phyloP scores from a whole-genome alignment of 2,797 vertebrate genomes.

The Enteromius thamalakanensis region DNA sequence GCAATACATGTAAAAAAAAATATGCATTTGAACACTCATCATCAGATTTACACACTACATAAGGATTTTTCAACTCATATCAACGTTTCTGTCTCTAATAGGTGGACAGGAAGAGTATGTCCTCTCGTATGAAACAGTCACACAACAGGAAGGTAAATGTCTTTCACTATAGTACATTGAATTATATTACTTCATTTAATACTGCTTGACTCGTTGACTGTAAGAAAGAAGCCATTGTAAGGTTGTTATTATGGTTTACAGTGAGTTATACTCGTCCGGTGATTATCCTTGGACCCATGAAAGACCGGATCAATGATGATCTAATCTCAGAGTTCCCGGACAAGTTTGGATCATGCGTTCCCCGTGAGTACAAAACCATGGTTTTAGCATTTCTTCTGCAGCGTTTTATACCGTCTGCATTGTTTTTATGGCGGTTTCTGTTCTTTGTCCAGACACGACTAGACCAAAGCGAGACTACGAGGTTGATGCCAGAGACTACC shows the following conservation, averaged over 20 bases:
- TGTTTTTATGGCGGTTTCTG: not conserved
- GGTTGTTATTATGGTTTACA: slow-evolving; percentile 61
- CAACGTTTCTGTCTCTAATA: slow-evolving; percentile 54
- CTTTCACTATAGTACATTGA: not conserved
- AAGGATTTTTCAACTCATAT: not conserved
- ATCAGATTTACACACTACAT: not conserved
- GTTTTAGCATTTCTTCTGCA: not conserved
- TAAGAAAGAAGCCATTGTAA: not conserved
- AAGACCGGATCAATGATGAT: slow-evolving; percentile 97
- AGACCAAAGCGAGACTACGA: slow-evolving; percentile 95
- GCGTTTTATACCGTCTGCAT: not conserved
- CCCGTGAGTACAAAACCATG: slow-evolving; percentile 83
- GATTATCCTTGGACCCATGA: slow-evolving; percentile 96
- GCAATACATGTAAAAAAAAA: not conserved
- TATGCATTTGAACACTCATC: not conserved
- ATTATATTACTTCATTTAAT: not conserved
- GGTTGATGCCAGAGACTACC: slow-evolving; percentile 94
- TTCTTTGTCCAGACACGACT: slow-evolving; percentile 86
- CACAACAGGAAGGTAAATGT: slow-evolving; percentile 83
- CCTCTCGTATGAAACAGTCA: slow-evolving; percentile 82
- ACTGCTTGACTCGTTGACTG: not conserved
- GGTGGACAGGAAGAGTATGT: slow-evolving; percentile 86
- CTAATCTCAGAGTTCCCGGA: slow-evolving; percentile 97
- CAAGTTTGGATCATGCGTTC: slow-evolving; percentile 97
- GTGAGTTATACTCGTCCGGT: slow-evolving; percentile 94